Base-by-base conservation (phyloP, 2,113 vertebrate species). In the Paratilapia polleni region DNA sequence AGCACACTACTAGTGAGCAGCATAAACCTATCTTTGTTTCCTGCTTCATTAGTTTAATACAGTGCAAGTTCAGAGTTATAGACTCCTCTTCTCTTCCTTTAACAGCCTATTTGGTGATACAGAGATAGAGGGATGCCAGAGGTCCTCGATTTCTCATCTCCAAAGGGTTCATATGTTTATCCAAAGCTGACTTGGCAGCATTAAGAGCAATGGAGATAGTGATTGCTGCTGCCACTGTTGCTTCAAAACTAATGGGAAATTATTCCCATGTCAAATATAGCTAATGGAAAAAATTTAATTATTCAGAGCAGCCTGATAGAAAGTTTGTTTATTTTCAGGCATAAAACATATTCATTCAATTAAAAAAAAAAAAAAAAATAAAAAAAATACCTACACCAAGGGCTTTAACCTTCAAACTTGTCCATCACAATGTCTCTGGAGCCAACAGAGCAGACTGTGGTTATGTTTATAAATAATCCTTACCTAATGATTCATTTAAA, bases 251-350 rank as follows among this genome's bases (percentile, higher is more conserved):
- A 63, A 75, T 31, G 6, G 47, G 64, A 64, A n/a, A 7, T 49
- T 74, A 74, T 20, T 57, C 26, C 34, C n/a, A 58, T 62, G 26
- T 28, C 24, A 1, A 70, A 70, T 28, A 49, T 6, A 22, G 24
- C 49, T 70, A 57, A 80, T 75, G 19, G 19, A 64, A 49, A 66
- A 43, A 70, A 49, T 15, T 85, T 54, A 75, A 9, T 57, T n/a
- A 80, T 85, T 75, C 47, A 61, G 49, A 70, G 26, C 77, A 64
- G n/a, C n/a, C n/a, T n/a, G n/a, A n/a, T n/a, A 56, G 36, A 38
- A 20, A 57, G 26, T 75, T 64, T 36, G 43, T 75, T 82, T 75
- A 38, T 26, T 58, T 59, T n/a, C n/a, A 8, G 43, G 24, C n/a
- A n/a, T n/a, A n/a, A n/a, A n/a, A 70, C 22, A 0, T 19, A 24